A percentile compares a stretch with the other conserved stretches of the same genome.
phyloP scores from a whole-genome alignment of 2,797 vertebrate genomes.

The Helicolenus hilgendorfi region DNA sequence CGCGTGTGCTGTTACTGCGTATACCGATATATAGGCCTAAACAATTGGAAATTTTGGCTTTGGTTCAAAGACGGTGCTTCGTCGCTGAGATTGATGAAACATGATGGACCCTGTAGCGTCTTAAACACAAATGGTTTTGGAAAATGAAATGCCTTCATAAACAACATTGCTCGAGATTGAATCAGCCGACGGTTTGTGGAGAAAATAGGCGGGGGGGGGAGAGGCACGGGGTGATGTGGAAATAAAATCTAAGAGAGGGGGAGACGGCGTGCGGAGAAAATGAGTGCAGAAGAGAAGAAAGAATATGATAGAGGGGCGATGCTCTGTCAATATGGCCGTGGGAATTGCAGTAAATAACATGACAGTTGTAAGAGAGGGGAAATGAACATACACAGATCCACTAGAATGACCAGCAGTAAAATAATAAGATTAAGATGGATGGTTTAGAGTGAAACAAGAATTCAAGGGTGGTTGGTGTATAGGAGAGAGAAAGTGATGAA shows the following conservation, averaged over 20 bases:
- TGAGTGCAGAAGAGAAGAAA: conserved; percentile 8
- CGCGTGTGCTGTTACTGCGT: not conserved
- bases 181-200: conserved; percentile 61
- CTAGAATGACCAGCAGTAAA: not conserved
- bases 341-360: conserved; percentile 22
- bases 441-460: not conserved
- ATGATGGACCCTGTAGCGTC: conserved; percentile 44
- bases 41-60: not conserved
- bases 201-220: not conserved
- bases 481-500: conserved; percentile 3
- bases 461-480: not conserved
- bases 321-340: conserved; percentile 8
- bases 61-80: conserved; percentile 18
- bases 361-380: not conserved
- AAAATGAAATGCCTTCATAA: conserved; percentile 74
- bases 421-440: conserved; percentile 12
- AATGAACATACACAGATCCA: conserved; percentile 16
- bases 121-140: conserved; percentile 60
- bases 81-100: conserved; percentile 48
- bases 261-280: not conserved
- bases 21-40: not conserved
- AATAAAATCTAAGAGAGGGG: not conserved
- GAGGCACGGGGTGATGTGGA: not conserved
- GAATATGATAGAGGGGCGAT: not conserved
- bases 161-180: conserved; percentile 78